Evolutionary conservation across 2,113 vertebrate genomes (phyloP).

Genomic region (Zingel zingel): DNA sequence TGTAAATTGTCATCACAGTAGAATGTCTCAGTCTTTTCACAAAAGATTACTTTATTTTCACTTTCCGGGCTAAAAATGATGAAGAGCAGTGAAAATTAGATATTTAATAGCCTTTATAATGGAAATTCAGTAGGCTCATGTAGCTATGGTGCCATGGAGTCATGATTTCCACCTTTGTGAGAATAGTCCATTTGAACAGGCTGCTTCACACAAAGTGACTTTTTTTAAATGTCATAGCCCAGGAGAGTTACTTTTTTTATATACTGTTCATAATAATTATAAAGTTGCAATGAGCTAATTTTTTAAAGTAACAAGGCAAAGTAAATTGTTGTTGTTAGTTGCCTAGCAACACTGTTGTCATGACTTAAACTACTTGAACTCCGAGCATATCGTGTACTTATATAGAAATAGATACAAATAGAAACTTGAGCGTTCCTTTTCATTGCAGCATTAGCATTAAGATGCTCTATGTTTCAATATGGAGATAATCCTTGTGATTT

Average conservation of each 20-base stretch:
- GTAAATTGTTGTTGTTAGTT: conserved; percentile 22
- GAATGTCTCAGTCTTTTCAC: background rate
- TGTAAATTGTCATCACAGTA: background rate
- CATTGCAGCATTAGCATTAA: background rate
- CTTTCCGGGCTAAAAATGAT: background rate
- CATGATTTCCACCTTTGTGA: background rate
- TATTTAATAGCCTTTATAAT: background rate
- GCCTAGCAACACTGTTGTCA: conserved; percentile 19
- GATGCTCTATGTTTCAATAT: conserved; percentile 1
- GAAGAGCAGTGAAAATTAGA: background rate
- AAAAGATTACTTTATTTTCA: background rate
- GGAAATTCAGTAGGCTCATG: background rate
- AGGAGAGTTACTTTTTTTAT: background rate
- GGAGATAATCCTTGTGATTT: conserved; percentile 12
- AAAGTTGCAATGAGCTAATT: background rate
- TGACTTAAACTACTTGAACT: conserved; percentile 6
- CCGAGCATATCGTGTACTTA: background rate
- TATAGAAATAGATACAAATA: background rate
- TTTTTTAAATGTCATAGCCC: background rate
- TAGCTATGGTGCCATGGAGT: background rate
- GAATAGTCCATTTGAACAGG: background rate
- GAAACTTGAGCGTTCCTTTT: background rate
- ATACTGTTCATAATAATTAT: background rate
- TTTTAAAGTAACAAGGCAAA: background rate
- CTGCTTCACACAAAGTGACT: background rate